Base-by-base conservation (phyloP, 2,888 invertebrate genomes). In the Helicoverpa assulta region DNA sequence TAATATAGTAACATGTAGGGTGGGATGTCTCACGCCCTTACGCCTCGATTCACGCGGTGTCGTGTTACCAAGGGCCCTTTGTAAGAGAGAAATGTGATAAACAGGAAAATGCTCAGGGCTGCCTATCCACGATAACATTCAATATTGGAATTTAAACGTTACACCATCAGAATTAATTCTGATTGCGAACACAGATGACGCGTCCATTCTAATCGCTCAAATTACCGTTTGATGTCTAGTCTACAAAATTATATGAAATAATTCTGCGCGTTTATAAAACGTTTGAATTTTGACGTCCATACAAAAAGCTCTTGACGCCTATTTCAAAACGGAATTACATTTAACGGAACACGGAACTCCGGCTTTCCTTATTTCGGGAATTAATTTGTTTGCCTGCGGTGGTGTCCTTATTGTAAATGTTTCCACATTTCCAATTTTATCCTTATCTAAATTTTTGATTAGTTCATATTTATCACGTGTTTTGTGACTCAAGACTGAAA, bases 61-160 rank as follows among this genome's bases (percentile, higher is more conserved):
- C 82, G 78, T 84, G 81, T 90, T 90, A 88, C 91, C 78, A 77
- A 83, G 80, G 81, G 81, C 73, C 72, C 81, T 86, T 84, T 82
- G 81, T 82, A 78, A 76, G 68, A 76, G 82, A 80, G 82, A 83
- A 85, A 86, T 86, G 86, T 83, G 84, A 87, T 89, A 88, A 90
- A 90, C 90, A 91, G 90, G 90, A 91, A 91, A 90, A 91, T 81
- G 85, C 81, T 83, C 67, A 81, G 80, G 81, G 83, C 85, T 83
- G 60, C 51, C 65, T 64, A 66, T 54, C 75, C 50, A 65, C 55
- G 54, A 43, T 57, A 66, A 73, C 60, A 66, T 67, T 57, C 59
- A 54, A 61, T 79, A 80, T 59, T 64, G 47, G 69, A 74, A 62
- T 74, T 72, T 65, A 59, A 70, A 77, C 74, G 67, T 73, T 71